phyloP scores from a whole-genome alignment of 1,140 invertebrate species.

The Pachyrhynchus sulphureomaculatus region DNA sequence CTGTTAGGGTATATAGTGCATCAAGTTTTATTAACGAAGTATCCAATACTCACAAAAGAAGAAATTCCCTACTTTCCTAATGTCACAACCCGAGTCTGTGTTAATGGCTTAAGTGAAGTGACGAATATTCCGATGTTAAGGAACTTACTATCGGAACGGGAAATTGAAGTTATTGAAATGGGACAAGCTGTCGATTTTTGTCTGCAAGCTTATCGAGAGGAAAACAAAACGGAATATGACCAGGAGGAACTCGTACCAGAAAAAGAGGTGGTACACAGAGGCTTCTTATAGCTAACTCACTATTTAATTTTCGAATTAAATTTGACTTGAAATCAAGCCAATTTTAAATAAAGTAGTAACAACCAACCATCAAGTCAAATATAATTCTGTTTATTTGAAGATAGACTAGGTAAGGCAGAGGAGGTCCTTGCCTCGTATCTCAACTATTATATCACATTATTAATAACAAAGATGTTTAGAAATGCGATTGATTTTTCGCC shows the following conservation, averaged over 20 bases:
- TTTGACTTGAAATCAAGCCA: too few relatives aligned
- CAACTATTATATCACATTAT: too few relatives aligned
- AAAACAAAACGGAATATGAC: slow-evolving; percentile 53
- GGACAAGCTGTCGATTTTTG: slow-evolving; percentile 60
- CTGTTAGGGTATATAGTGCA: slow-evolving; percentile 59
- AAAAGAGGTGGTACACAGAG: neutral
- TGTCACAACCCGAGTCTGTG: slow-evolving; percentile 52
- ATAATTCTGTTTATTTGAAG: too few relatives aligned
- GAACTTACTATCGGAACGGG: slow-evolving; percentile 51
- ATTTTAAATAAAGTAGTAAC: too few relatives aligned
- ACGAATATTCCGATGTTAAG: slow-evolving; percentile 51
- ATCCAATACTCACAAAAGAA: slow-evolving; percentile 52
- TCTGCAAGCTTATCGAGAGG: slow-evolving; percentile 55
- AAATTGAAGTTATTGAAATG: slow-evolving; percentile 57
- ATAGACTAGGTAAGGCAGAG: too few relatives aligned
- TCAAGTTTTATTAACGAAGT: slow-evolving; percentile 57
- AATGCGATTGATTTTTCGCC: too few relatives aligned
- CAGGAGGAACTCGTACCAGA: slow-evolving; percentile 34
- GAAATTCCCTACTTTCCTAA: slow-evolving; percentile 48
- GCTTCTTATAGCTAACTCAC: too few relatives aligned
- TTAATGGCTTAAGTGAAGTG: slow-evolving; percentile 55
- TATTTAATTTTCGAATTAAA: too few relatives aligned
- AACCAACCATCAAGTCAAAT: too few relatives aligned
- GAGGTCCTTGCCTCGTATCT: too few relatives aligned
- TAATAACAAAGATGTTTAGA: too few relatives aligned